phyloP scores from a whole-genome alignment of 2,797 vertebrate genomes.

The Phylloscopus collybita region DNA sequence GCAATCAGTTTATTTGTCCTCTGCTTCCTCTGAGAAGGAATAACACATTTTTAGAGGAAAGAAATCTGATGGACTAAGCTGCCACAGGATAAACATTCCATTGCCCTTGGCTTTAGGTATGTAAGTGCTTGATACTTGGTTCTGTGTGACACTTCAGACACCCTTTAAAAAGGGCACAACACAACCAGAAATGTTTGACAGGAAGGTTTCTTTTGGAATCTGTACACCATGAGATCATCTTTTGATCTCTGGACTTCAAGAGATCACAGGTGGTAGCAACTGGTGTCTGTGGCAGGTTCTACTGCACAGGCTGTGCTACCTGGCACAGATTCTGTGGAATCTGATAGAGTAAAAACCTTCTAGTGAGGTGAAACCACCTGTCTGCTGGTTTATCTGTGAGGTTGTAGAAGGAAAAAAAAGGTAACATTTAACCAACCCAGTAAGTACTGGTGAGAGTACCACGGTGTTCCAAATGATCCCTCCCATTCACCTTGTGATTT shows the following conservation, averaged over 20 bases:
- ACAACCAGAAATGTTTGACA: background rate
- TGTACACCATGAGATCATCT: background rate
- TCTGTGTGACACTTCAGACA: background rate
- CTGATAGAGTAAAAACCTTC: background rate
- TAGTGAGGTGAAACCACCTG: background rate
- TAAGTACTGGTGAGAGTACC: background rate
- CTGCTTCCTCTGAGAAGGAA: background rate
- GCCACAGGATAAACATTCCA: background rate
- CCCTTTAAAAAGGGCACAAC: background rate
- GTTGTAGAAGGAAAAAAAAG: background rate
- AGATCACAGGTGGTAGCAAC: background rate
- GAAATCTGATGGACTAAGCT: background rate
- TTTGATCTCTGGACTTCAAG: background rate
- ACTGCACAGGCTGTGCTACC: background rate
- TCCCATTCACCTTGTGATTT: conserved; percentile 59
- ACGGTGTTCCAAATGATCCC: background rate
- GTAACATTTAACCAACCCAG: background rate
- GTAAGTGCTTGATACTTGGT: background rate
- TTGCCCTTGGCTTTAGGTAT: background rate
- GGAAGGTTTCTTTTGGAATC: background rate
- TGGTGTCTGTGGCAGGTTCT: background rate
- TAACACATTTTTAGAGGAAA: background rate
- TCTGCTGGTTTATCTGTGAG: background rate
- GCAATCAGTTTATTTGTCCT: background rate
- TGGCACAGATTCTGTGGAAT: background rate